Conservation (phyloP, 2,113 vertebrate genomes). For the Butorides virescens region DNA sequence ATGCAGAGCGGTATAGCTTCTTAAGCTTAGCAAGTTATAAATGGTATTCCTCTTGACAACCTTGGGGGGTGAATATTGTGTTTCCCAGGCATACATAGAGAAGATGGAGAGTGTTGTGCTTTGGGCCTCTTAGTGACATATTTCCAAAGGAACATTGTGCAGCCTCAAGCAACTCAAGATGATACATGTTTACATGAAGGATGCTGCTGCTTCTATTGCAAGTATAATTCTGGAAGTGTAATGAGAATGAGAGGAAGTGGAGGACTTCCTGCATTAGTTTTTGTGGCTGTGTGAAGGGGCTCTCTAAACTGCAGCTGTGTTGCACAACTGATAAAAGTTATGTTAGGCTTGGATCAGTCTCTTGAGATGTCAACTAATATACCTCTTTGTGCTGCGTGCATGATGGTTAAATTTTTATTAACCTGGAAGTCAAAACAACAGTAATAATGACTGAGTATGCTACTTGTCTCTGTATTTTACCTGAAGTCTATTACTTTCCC, state of each 20-base stretch:
- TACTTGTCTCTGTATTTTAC: neutral
- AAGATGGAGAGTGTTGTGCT: neutral
- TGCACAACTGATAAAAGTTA: slow-evolving; percentile 3
- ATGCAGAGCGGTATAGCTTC: neutral
- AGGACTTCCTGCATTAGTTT: slow-evolving; percentile 66
- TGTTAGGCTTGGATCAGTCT: neutral
- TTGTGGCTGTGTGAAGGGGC: slow-evolving; percentile 26
- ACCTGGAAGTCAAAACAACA: neutral
- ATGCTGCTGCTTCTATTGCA: neutral
- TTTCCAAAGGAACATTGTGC: neutral
- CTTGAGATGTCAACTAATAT: neutral
- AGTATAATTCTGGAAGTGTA: slow-evolving; percentile 21
- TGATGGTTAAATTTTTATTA: neutral
- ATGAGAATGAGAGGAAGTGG: slow-evolving; percentile 54
- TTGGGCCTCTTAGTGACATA: neutral
- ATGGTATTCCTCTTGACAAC: neutral
- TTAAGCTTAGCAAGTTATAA: slow-evolving; percentile 20
- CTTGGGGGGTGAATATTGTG: neutral
- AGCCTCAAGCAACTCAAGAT: neutral
- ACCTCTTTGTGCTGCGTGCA: neutral
- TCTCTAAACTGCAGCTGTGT: slow-evolving; percentile 2
- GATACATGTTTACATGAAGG: neutral
- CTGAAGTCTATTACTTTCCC: neutral
- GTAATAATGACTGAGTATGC: neutral
- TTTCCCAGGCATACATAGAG: neutral